Conservation (phyloP, 2,888 invertebrate species). For the Piscicola geometra region DNA sequence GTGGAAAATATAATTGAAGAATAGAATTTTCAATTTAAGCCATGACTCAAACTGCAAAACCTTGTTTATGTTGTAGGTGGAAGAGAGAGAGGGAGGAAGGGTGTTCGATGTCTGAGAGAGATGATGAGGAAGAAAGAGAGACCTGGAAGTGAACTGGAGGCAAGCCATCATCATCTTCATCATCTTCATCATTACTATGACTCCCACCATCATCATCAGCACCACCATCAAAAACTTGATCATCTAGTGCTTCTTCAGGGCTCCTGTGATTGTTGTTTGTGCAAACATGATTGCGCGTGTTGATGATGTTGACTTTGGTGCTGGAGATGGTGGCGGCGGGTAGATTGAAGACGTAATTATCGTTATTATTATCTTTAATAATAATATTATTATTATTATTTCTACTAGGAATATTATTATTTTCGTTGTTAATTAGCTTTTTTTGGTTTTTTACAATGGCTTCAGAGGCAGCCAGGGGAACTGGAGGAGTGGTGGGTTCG, state of each 20-base stretch:
- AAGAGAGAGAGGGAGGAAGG: slow-evolving; percentile 10
- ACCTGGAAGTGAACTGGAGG: slow-evolving; percentile 40
- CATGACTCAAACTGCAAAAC: no score
- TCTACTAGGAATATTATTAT: no score
- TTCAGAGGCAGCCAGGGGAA: no score
- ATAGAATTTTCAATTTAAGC: no score
- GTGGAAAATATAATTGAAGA: no score
- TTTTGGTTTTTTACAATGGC: no score
- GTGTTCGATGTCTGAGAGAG: slow-evolving; percentile 11
- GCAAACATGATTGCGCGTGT: no score
- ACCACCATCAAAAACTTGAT: not conserved
- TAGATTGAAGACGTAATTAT: not conserved
- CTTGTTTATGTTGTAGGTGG: slow-evolving; percentile 31
- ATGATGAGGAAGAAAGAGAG: slow-evolving; percentile 29
- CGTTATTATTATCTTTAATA: no score
- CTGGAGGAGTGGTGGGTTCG: no score
- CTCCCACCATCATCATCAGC: not conserved
- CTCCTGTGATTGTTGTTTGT: not conserved
- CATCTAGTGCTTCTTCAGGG: not conserved
- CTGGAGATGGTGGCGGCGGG: not conserved
- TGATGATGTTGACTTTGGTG: not conserved
- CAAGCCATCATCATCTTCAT: slow-evolving; percentile 16
- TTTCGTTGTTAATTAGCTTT: no score
- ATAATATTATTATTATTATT: no score
- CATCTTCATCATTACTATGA: not conserved